Evolutionary conservation across 2,113 vertebrate species (phyloP).

Genomic region (Paradisaea rubra): DNA sequence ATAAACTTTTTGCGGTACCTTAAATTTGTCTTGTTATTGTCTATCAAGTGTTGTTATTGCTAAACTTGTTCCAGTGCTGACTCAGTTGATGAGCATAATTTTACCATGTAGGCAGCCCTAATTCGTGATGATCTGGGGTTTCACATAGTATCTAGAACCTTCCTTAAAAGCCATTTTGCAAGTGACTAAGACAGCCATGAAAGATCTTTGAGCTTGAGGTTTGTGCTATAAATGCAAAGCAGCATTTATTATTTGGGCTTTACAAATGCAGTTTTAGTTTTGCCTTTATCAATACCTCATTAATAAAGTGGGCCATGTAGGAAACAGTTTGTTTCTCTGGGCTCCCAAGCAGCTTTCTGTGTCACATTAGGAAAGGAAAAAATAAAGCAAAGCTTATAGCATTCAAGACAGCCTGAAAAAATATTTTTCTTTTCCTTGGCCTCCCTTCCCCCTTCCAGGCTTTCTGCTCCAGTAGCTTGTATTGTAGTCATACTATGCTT

Average conservation of each 20-base stretch:
- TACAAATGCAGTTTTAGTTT: background rate
- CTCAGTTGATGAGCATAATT: slow-evolving; percentile 36
- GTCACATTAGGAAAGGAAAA: background rate
- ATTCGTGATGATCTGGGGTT: background rate
- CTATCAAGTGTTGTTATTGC: background rate
- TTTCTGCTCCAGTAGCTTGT: slow-evolving; percentile 20
- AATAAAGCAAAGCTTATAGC: background rate
- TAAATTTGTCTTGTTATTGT: slow-evolving; percentile 28
- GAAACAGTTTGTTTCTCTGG: background rate
- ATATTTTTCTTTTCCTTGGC: background rate
- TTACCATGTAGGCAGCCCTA: slow-evolving; percentile 23
- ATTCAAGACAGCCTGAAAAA: background rate
- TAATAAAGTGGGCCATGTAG: background rate
- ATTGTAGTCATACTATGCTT: background rate
- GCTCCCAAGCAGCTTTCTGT: background rate
- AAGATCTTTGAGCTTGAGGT: background rate
- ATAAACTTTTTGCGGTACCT: background rate
- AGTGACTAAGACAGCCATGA: background rate
- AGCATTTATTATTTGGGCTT: background rate
- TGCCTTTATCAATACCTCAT: background rate
- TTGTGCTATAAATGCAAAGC: background rate
- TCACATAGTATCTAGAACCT: slow-evolving; percentile 14
- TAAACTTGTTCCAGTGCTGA: slow-evolving; percentile 33
- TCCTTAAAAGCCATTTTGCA: slow-evolving; percentile 6
- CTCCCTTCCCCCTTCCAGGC: background rate